phyloP scores from a whole-genome alignment of 1,140 invertebrate genomes.

The Penaeus vannamei region DNA sequence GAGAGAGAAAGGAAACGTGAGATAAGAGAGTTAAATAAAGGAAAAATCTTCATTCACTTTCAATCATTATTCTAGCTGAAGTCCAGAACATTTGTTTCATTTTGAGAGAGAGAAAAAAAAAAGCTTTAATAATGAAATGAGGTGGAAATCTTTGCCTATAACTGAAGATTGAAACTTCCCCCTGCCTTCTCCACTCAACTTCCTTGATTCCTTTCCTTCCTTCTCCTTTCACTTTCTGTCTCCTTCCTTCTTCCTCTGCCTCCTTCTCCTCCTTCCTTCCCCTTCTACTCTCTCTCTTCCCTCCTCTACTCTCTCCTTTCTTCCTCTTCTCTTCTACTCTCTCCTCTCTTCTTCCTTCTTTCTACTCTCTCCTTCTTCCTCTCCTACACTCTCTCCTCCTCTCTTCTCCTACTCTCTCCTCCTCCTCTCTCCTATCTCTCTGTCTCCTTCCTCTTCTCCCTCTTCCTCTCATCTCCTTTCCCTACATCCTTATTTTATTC shows the following conservation, averaged over 20 bases:
- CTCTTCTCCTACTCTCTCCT: neutral
- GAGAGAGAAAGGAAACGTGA: too few relatives aligned
- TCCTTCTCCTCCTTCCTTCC: neutral
- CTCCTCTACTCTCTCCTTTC: neutral
- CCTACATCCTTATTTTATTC: too few relatives aligned
- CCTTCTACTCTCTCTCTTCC: neutral
- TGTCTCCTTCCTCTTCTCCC: neutral
- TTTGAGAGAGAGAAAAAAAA: too few relatives aligned
- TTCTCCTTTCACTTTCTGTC: neutral
- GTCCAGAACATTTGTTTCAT: too few relatives aligned
- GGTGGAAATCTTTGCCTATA: too few relatives aligned
- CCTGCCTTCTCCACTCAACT: neutral
- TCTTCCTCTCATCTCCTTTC: neutral
- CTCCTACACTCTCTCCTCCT: neutral
- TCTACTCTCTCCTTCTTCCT: too few relatives aligned
- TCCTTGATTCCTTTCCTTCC: neutral
- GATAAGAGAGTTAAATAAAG: too few relatives aligned
- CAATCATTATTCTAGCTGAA: too few relatives aligned
- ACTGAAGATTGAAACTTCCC: too few relatives aligned
- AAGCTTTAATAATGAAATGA: too few relatives aligned
- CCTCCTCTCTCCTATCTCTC: neutral
- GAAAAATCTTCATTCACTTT: too few relatives aligned
- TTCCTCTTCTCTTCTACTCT: neutral
- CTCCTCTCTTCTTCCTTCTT: neutral
- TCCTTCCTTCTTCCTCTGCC: neutral